Percentiles rank a stretch among this genome's conserved stretches.
These are phyloP conservation scores for Lepus townsendii DNA, from an alignment of 2,797 vertebrate species.

Conservation along the genomic window DNA sequence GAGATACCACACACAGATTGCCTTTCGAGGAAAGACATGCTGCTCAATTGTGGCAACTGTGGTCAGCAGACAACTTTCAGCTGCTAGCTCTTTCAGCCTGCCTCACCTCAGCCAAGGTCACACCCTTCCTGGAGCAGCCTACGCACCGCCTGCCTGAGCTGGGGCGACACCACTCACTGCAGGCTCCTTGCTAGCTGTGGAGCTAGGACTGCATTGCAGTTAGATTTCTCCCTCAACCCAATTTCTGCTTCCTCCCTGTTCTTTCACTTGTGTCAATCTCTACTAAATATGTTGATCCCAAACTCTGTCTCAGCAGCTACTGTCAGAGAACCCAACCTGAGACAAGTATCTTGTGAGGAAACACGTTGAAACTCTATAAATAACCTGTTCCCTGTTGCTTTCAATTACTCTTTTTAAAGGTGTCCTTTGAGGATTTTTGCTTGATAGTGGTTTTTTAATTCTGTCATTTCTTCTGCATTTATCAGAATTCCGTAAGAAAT, in stretches of 20 bases:
- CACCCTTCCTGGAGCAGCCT: neutral
- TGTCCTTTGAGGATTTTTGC: neutral
- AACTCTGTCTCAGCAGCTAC: neutral
- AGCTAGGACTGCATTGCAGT: neutral
- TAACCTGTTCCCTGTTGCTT: neutral
- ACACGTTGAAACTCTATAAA: neutral
- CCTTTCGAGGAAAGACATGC: constrained; percentile 1
- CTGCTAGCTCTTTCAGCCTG: neutral
- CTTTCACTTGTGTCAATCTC: neutral
- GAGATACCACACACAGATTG: neutral
- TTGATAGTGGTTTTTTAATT: constrained; percentile 46
- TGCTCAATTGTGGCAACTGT: neutral
- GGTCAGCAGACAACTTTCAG: neutral
- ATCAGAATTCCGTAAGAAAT: constrained; percentile 34
- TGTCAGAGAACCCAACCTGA: neutral
- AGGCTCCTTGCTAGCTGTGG: neutral
- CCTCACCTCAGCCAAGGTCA: neutral
- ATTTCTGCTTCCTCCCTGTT: neutral
- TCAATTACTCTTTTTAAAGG: neutral
- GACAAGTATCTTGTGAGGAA: neutral
- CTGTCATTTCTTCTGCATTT: neutral
- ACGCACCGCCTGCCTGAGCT: neutral
- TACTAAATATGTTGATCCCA: neutral
- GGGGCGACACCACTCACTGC: neutral
- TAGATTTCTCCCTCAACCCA: neutral